phyloP scores from a whole-genome alignment of 2,113 vertebrate genomes.

The Chroicocephalus ridibundus region DNA sequence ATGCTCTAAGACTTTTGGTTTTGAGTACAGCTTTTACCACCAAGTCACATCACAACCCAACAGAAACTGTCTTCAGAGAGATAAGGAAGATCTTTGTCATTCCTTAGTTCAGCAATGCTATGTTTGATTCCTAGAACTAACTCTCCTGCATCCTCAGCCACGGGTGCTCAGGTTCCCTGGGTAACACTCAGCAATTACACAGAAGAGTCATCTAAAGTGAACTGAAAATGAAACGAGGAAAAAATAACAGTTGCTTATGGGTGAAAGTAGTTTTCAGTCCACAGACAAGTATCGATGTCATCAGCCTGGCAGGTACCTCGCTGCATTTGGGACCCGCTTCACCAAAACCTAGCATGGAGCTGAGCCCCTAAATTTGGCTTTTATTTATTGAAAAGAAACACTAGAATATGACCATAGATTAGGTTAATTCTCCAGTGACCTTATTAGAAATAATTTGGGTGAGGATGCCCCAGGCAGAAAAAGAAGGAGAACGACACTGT shows the following conservation, averaged over 20 bases:
- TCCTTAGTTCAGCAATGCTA: not conserved
- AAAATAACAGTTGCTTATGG: not conserved
- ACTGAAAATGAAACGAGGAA: not conserved
- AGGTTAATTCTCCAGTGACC: not conserved
- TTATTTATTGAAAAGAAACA: not conserved
- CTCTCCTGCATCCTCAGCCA: not conserved
- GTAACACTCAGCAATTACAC: not conserved
- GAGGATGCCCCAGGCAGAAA: not conserved
- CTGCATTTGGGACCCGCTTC: not conserved
- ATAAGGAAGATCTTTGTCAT: not conserved
- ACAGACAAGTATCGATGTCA: not conserved
- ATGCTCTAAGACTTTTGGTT: not conserved
- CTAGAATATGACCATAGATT: not conserved
- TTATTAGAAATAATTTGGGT: not conserved
- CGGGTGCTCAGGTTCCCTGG: rapidly evolving
- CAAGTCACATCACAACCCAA: not conserved
- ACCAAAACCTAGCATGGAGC: not conserved
- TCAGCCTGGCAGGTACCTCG: not conserved
- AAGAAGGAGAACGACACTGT: not conserved
- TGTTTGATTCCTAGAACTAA: not conserved
- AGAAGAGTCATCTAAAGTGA: not conserved
- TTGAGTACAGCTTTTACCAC: not conserved
- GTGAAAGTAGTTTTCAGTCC: not conserved
- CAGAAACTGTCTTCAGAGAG: not conserved
- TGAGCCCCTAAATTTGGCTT: not conserved